Evolutionary conservation across 1,140 invertebrate species (phyloP).

Genomic region (Oedothorax gibbosus): DNA sequence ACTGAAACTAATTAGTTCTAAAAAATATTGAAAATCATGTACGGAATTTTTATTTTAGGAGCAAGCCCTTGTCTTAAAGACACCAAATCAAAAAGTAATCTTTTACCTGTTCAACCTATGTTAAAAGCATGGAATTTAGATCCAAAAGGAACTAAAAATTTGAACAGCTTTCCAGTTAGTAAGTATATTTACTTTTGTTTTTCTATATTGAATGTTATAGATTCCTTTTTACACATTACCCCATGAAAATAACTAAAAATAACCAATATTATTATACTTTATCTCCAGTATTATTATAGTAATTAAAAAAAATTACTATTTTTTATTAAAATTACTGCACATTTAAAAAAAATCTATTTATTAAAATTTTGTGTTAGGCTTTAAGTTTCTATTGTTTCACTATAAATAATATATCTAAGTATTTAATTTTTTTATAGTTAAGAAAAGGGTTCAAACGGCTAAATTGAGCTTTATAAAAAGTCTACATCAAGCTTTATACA

Average conservation of each 20-base stretch:
- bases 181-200: neutral
- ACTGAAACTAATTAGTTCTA: too few relatives aligned
- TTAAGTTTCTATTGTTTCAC: neutral
- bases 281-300: too few relatives aligned
- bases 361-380: neutral
- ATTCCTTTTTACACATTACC: neutral
- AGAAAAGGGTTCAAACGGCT: neutral
- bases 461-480: slow-evolving; percentile 1
- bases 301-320: too few relatives aligned
- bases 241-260: neutral
- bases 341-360: neutral
- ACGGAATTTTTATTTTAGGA: too few relatives aligned
- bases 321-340: neutral
- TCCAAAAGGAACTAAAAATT: neutral
- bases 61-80: too few relatives aligned
- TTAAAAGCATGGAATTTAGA: neutral
- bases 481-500: slow-evolving; percentile 14
- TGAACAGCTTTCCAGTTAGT: neutral
- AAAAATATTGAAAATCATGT: too few relatives aligned
- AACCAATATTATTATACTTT: neutral
- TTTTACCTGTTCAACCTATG: neutral
- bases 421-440: slow-evolving; percentile 7
- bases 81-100: too few relatives aligned
- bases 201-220: neutral
- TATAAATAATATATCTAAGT: neutral